Conservation (phyloP, 2,888 invertebrate species). For the Drosophila sordidula region DNA sequence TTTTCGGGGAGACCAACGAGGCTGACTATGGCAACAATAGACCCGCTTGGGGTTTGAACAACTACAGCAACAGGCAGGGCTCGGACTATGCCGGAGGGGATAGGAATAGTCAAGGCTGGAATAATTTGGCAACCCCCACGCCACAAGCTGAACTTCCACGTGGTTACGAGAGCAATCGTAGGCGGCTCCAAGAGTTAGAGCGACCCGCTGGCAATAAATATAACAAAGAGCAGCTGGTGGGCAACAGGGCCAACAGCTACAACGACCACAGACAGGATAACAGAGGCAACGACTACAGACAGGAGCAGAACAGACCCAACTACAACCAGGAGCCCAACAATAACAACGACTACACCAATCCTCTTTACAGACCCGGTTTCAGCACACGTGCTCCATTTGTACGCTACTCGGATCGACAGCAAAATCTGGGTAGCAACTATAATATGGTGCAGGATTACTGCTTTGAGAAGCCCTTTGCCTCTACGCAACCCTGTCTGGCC, state of each 20-base stretch:
- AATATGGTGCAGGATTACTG: conserved; percentile 73
- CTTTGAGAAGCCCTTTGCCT: conserved; percentile 65
- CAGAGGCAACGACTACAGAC: neutral
- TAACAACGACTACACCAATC: conserved; percentile 23
- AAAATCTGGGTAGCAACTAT: conserved; percentile 41
- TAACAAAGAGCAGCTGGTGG: conserved; percentile 52
- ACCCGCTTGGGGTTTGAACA: conserved; percentile 14
- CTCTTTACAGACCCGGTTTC: conserved; percentile 14
- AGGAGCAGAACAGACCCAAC: neutral
- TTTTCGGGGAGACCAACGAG: conserved; percentile 42
- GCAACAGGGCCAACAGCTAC: conserved; percentile 8
- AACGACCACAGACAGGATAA: conserved; percentile 10
- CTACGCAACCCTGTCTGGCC: conserved; percentile 56
- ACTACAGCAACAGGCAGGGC: conserved; percentile 4
- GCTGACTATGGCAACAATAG: conserved; percentile 11
- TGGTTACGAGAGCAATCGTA: conserved; percentile 19
- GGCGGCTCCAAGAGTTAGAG: conserved; percentile 20
- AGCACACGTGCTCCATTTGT: conserved; percentile 44
- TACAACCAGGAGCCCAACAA: conserved; percentile 1
- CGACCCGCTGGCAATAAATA: conserved; percentile 40
- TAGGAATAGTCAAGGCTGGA: conserved; percentile 21
- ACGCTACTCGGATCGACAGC: conserved; percentile 29
- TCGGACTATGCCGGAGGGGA: neutral
- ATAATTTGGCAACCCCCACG: neutral
- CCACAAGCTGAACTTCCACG: conserved; percentile 1